Evolutionary conservation across 2,113 vertebrate species (phyloP), one percentile per base, ranked within the genome.

Genomic region (Limnothrissa miodon): DNA sequence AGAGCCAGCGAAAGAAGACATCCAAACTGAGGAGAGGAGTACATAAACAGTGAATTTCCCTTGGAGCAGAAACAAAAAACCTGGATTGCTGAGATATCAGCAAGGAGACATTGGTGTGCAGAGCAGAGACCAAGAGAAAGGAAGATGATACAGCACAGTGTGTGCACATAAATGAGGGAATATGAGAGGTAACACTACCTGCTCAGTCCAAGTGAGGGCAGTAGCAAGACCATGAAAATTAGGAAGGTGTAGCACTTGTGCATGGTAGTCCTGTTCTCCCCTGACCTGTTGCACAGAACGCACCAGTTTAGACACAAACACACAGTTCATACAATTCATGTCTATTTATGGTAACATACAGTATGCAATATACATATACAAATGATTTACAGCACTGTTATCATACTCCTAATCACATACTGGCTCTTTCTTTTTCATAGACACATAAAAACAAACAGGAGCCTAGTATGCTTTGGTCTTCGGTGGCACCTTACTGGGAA

Each of bases 161-260:
- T 53, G 48, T 53, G 48, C 1, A 11, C 48, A n/a, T n/a, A n/a
- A n/a, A n/a, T n/a, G 36, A 81, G 15, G 45, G 44, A 74, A 17
- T 19, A 62, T 21, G 42, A 36, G 62, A 74, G 44, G 46, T 90
- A n/a, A n/a, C n/a, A n/a, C n/a, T n/a, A 99, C 98, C 98, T 99
- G 97, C 97, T 99, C 88, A 99, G 95, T 33, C 98, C 98, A 42
- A 99, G 94, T 0, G 98, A 99, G 0, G 98, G 98, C 88, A 99
- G 93, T 79, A 99, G 93, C 87, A 99, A 93, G 36, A 99, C 98
- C 98, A 99, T 99, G 89, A 99, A 98, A 93, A 99, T 97, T 88
- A 99, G 95, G 91, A 99, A 99, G 25, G 97, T 99, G 92, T 99
- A 99, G 85, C 98, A 99, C 79, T 99, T 99, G 88, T 98, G 98